Base-by-base conservation (phyloP, 2,888 invertebrate genomes). In the Megamerina dolium region DNA sequence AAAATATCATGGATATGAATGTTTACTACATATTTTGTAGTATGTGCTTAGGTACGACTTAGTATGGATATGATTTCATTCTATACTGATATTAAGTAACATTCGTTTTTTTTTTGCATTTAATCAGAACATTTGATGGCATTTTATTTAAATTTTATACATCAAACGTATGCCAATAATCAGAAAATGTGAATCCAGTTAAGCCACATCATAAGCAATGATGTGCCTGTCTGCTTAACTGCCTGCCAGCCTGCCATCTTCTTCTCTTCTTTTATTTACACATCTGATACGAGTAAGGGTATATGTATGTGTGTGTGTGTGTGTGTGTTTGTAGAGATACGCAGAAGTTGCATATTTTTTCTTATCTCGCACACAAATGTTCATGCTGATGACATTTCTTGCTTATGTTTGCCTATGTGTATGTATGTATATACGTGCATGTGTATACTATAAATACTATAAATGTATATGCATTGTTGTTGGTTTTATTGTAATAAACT, bases 151-250 rank as follows among this genome's bases (percentile, higher is more conserved):
- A 33, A 34, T 33, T 59, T 58, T 58, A 61, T 58, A 58, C 61
- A 61, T 58, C 31, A n/a, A n/a, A n/a, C 13, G n/a, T 14, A 61
- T 61, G 61, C 47, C 53, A 43, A 62, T 60, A 61, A 59, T 59
- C 59, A 57, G 56, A 51, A 52, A 51, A 58, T 55, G 56, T 14
- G 52, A 60, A 62, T 59, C 63, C 63, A 61, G 56, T 62, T 62
- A 62, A 62, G 59, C 55, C 59, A 53, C 54, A 51, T 58, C 58
- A 59, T 62, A 62, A 62, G 48, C 42, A 42, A 42, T 43, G 39
- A 42, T 41, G 26, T 26, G 16, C 23, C 23, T 14, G 5, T 12
- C n/a, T 14, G 29, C 13, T n/a, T n/a, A n/a, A n/a, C n/a, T n/a
- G n/a, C n/a, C n/a, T n/a, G n/a, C n/a, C n/a, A n/a, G n/a, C n/a